Evolutionary conservation across 2,888 invertebrate species (phyloP).

Genomic region (Tipula lateralis): DNA sequence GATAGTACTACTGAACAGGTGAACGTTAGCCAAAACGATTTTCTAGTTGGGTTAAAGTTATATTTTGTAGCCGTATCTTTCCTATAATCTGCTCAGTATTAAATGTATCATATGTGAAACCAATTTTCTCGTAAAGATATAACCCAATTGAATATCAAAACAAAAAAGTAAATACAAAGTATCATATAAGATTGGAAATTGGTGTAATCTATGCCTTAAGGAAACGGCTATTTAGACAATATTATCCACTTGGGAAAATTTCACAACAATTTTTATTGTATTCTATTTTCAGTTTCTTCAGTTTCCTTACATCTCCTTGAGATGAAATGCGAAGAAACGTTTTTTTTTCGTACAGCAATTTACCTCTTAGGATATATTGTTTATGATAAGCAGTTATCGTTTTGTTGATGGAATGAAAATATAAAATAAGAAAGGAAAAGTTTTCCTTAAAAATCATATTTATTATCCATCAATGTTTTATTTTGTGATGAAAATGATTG

Average conservation of each 20-base stretch:
- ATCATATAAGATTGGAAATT: background rate
- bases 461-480: background rate
- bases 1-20: too few species aligned
- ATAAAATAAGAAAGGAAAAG: background rate
- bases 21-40: too few species aligned
- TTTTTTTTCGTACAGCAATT: background rate
- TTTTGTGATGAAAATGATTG: background rate
- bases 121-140: background rate
- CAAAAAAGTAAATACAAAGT: background rate
- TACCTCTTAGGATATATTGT: conserved; percentile 7
- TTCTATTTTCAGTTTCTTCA: background rate
- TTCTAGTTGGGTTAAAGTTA: too few species aligned
- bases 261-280: background rate
- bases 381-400: conserved; percentile 27
- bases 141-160: background rate
- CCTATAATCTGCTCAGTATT: background rate
- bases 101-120: background rate
- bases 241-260: conserved; percentile 30
- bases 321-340: background rate
- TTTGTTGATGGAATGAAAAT: background rate
- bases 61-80: too few species aligned
- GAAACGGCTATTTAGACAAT: conserved; percentile 28
- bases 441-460: background rate
- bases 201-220: conserved; percentile 20
- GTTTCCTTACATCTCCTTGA: background rate